phyloP scores from a whole-genome alignment of 2,888 invertebrate species.

The Digitonthophagus gazella region DNA sequence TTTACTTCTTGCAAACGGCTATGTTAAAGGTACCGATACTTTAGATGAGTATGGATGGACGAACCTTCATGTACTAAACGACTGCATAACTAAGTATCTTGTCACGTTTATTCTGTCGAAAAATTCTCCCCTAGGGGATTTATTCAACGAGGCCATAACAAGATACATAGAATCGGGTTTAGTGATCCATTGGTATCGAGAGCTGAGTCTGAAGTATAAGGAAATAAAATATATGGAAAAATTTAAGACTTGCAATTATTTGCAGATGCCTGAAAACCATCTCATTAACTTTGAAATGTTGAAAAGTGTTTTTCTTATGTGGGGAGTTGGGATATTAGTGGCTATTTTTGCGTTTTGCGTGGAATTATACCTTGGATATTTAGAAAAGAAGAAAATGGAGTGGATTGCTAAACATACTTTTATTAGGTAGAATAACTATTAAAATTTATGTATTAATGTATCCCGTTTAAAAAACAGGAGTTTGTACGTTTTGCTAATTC shows the following conservation, averaged over 20 bases:
- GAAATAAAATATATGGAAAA: neutral
- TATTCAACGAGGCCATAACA: slow-evolving; percentile 28
- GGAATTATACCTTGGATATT: slow-evolving; percentile 2
- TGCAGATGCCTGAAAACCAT: neutral
- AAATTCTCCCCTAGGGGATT: slow-evolving; percentile 34
- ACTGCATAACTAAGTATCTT: slow-evolving; percentile 33
- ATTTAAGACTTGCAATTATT: neutral
- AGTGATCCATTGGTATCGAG: slow-evolving; percentile 28
- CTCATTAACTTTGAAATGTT: neutral
- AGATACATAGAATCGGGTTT: slow-evolving; percentile 35
- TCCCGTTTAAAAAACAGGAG: too few relatives aligned
- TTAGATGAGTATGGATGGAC: slow-evolving; percentile 30
- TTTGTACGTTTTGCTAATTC: too few relatives aligned
- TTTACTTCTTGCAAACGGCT: slow-evolving; percentile 32
- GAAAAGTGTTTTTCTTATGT: neutral
- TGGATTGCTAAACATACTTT: neutral
- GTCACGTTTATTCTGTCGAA: slow-evolving; percentile 34
- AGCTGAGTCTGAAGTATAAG: neutral
- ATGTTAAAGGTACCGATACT: slow-evolving; percentile 34
- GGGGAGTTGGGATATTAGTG: neutral
- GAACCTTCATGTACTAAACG: slow-evolving; percentile 32
- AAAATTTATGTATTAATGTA: too few relatives aligned
- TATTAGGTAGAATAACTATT: too few relatives aligned
- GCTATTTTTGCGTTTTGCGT: neutral
- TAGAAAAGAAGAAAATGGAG: neutral